Evolutionary conservation across 2,113 vertebrate species (phyloP), one percentile per base, ranked within the genome.

Genomic region (Microtus richardsoni): DNA sequence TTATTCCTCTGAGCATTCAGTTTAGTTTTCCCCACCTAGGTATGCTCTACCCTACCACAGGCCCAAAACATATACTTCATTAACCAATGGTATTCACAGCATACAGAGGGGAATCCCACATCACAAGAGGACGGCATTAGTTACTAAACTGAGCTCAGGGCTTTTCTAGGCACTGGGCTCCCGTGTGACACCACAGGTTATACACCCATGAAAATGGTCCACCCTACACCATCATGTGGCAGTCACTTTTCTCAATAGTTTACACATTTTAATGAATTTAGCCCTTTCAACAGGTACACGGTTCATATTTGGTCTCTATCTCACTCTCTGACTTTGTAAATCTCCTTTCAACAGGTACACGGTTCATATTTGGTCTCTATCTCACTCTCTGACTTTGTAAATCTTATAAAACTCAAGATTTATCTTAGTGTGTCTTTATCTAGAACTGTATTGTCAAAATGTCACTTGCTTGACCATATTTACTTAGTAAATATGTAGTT

Each of bases 121-220:
- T 21, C 6, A 58, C 0, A n/a, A n/a, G 64, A 52, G 22, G 44
- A 22, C 84, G 70, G 44, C 44, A 49, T 28, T 24, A 10, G 64
- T 30, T 36, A 2, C 52, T 87, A 70, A 87, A 52, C 64, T n/a
- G 30, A 52, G 19, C 5, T 2, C 19, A 68, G 64, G 44, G 3
- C 44, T 68, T n/a, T 86, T 86, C 62, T 36, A 24, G 30, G 64
- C 84, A 4, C 33, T n/a, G 44, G 64, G 41, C 44, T 28, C 62
- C 44, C 2, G 0, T 4, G 2, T 14, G 41, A 22, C 3, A 21
- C 28, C 9, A 13, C 62, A 68, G 41, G 30, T 14, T 36, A 19
- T 19, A 14, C 36, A 24, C 7, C 28, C 84, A 36, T 68, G 41
- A 36, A 22, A 64, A 7, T 4, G 28, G 83, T 44, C 28, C n/a